Percentiles rank a stretch among this genome's conserved stretches.
phyloP scores from a whole-genome alignment of 2,888 invertebrate species.

The Synanthedon andrenaeformis region DNA sequence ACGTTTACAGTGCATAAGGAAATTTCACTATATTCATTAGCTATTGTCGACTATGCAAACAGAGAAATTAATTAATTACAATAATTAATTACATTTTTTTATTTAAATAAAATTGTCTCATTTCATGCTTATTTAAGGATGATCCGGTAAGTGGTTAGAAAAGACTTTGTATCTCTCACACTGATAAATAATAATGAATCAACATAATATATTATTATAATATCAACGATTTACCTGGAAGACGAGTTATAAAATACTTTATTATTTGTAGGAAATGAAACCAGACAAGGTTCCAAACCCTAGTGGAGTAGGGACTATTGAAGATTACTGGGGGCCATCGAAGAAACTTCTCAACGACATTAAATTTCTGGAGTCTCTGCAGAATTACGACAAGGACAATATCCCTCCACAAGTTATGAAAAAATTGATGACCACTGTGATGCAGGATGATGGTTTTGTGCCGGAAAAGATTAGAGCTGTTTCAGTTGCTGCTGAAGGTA shows the following conservation, averaged over 20 bases:
- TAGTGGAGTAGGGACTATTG: conserved; percentile 83
- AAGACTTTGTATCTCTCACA: neutral
- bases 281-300: conserved; percentile 89
- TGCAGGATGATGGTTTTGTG: conserved; percentile 88
- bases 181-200: too few relatives aligned
- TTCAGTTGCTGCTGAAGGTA: conserved; percentile 89
- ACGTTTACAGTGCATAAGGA: too few relatives aligned
- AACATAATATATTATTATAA: too few relatives aligned
- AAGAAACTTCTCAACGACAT: conserved; percentile 90
- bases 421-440: conserved; percentile 82
- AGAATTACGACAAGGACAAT: conserved; percentile 93
- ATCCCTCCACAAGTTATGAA: conserved; percentile 87
- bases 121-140: conserved; percentile 2
- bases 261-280: conserved; percentile 76
- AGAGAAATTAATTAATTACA: too few relatives aligned
- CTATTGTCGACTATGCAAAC: too few relatives aligned
- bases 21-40: too few relatives aligned
- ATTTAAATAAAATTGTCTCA: neutral
- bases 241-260: too few relatives aligned
- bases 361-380: conserved; percentile 88
- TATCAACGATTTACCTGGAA: too few relatives aligned
- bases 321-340: conserved; percentile 95
- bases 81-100: too few relatives aligned
- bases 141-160: conserved; percentile 4
- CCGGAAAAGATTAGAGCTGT: conserved; percentile 90